phyloP scores from a whole-genome alignment of 2,113 vertebrate genomes.

The Globicephala melas region DNA sequence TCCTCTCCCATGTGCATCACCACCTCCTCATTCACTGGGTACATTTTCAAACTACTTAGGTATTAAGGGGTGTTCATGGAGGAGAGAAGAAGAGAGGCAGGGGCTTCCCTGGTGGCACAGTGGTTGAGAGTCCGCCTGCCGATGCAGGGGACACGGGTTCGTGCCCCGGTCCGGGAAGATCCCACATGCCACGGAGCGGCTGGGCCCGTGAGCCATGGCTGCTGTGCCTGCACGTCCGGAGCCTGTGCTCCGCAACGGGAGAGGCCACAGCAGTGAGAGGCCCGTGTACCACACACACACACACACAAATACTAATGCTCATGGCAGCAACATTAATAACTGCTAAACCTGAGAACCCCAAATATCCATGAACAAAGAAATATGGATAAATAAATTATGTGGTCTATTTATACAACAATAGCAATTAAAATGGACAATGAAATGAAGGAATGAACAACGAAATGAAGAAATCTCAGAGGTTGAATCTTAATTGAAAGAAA shows the following conservation, averaged over 20 bases:
- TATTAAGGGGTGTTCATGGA: neutral
- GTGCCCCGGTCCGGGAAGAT: too few species aligned
- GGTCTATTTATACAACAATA: too few species aligned
- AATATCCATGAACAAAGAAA: neutral
- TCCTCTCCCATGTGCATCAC: fast-evolving
- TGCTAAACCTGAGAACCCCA: neutral
- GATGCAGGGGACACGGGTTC: too few species aligned
- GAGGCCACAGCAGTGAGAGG: too few species aligned
- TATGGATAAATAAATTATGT: neutral
- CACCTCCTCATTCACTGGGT: neutral
- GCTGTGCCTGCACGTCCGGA: too few species aligned
- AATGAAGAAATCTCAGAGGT: neutral
- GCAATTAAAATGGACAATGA: neutral
- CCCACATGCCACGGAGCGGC: too few species aligned
- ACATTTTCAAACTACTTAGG: neutral
- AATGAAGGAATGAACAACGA: neutral
- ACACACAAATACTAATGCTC: neutral
- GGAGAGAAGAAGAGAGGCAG: neutral
- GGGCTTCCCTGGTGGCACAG: too few species aligned
- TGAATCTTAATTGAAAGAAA: neutral
- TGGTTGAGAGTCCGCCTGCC: too few species aligned
- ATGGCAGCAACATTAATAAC: neutral
- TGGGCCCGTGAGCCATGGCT: too few species aligned
- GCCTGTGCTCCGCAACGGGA: too few species aligned
- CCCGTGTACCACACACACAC: too few species aligned